Base-by-base conservation (phyloP, 2,888 invertebrate species). In the Linnaemya vulpina region DNA sequence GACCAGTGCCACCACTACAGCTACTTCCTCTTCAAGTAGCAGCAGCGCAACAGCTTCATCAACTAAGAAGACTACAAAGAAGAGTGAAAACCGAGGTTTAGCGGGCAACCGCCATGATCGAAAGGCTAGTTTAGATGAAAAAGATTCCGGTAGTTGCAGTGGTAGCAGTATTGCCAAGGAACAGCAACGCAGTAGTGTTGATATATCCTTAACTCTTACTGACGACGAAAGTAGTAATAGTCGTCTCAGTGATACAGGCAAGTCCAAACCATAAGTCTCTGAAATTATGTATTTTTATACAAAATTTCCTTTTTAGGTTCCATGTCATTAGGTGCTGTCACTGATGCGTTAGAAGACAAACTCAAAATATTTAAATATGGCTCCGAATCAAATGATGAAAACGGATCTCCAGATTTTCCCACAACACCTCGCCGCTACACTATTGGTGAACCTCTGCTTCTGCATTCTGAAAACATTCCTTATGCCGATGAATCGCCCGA, bases 251-350 rank as follows among this genome's bases (percentile, higher is more conserved):
- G 92, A 92, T 83, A 91, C 91, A 49, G 92, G 92, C 92, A 87
- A 88, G 89, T 84, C 63, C n/a, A 38, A 62, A 53, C 8, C 11
- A 11, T 40, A 17, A 30, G 51, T 15, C 11, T 30, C 11, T n/a
- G 3, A 20, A 10, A 5, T 49, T 60, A 20, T 46, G 30, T 13
- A 5, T 35, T 35, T 8, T 46, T 13, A 20, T 4, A 46, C 4
- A 7, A 67, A 15, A 15, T 25, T 62, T 63, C 17, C 17, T 4
- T 20, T 38, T 74, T 87, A 77, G 97, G 96, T 92, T 95, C 96
- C 91, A 97, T 97, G 93, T 95, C 97, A 89, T 93, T 97, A 92
- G 95, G 96, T 91, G 95, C 95, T 89, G 95, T 97, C 91, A 97
- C 97, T 88, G 96, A 96, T 90, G 96, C 97, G 83, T 95, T 97